These are phyloP conservation scores for Eptesicus fuscus DNA, from an alignment of 2,113 vertebrate species.

Conservation along the genomic window DNA sequence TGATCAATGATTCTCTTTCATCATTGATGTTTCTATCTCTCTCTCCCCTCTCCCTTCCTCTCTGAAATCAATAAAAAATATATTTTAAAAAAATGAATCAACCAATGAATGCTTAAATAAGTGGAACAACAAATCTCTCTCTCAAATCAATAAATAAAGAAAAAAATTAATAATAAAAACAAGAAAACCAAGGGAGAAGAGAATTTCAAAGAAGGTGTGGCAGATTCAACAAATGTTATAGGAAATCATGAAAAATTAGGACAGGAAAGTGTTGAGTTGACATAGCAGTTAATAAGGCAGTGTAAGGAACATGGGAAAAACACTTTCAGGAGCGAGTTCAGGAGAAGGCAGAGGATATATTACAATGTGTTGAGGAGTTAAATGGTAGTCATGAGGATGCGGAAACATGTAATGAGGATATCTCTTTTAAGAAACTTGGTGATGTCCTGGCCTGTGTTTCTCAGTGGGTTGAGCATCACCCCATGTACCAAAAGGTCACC, in stretches of 20 bases:
- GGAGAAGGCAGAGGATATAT: background rate
- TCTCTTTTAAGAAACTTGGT: constrained; percentile 5
- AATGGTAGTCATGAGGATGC: background rate
- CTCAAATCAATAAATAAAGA: too few species aligned
- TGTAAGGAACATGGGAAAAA: background rate
- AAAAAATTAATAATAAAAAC: too few species aligned
- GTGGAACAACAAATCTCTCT: too few species aligned
- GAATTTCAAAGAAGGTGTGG: constrained; percentile 9
- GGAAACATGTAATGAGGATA: background rate
- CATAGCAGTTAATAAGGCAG: background rate
- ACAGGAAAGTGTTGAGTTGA: background rate
- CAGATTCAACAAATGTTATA: background rate
- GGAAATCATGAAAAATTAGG: background rate
- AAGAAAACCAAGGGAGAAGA: background rate
- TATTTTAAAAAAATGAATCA: too few species aligned
- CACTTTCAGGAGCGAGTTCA: background rate
- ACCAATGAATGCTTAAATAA: too few species aligned
- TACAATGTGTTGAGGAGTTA: background rate
- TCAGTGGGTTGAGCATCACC: too few species aligned
- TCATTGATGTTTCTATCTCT: too few species aligned
- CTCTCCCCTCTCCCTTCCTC: too few species aligned
- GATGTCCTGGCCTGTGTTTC: background rate
- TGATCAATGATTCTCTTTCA: too few species aligned
- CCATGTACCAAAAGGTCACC: too few species aligned
- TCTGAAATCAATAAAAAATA: too few species aligned